Conservation (phyloP, 2,888 invertebrate genomes). For the Drosophila sordidula region DNA sequence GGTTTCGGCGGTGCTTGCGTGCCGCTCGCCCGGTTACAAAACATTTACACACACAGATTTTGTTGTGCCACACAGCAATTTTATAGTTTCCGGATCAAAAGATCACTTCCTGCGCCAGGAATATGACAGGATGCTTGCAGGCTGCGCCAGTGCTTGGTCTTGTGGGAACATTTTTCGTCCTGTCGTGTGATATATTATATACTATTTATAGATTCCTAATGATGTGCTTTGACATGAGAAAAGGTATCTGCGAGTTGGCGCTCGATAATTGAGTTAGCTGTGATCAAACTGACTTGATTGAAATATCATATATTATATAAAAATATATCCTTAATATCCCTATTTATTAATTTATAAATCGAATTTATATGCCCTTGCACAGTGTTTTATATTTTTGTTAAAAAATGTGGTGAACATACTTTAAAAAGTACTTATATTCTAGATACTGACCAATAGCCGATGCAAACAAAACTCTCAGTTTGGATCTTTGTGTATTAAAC, state of each 20-base stretch:
- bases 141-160: constrained; percentile 43
- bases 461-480: too few species aligned
- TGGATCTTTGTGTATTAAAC: too few species aligned
- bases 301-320: too few species aligned
- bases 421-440: too few species aligned
- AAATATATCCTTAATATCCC: too few species aligned
- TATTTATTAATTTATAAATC: too few species aligned
- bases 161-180: constrained; percentile 66
- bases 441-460: too few species aligned
- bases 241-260: background rate
- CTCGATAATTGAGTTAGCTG: constrained; percentile 1
- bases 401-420: too few species aligned
- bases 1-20: constrained; percentile 66
- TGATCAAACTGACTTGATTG: background rate
- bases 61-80: constrained; percentile 65
- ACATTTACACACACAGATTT: constrained; percentile 76
- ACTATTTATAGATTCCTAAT: constrained; percentile 40
- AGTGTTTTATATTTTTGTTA: too few species aligned
- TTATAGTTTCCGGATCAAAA: constrained; percentile 84
- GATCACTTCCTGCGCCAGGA: constrained; percentile 82
- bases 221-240: constrained; percentile 42
- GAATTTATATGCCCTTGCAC: too few species aligned
- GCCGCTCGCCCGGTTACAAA: constrained; percentile 44
- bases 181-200: constrained; percentile 8
- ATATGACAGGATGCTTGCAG: constrained; percentile 78